Base-by-base conservation (phyloP, 2,888 invertebrate species). In the Arctia plantaginis region DNA sequence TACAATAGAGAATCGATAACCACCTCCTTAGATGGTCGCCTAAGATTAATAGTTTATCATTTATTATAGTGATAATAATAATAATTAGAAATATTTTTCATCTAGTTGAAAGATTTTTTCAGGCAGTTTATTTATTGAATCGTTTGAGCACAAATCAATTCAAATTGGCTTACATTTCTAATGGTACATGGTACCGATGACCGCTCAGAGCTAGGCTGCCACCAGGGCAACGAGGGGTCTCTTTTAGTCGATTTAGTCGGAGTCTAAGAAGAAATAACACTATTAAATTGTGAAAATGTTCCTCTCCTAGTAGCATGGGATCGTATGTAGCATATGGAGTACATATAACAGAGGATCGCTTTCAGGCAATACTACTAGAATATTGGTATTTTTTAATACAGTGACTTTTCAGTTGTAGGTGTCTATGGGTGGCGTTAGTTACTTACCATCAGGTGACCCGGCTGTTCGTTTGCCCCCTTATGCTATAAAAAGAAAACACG, bases 141-240 rank as follows among this genome's bases (percentile, higher is more conserved):
- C 51, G 23, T 55, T 55, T 55, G 23, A 10, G n/a, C 51, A 23
- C 51, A 55, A 55, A 8, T n/a, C 51, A n/a, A 2, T 55, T 55
- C 27, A 44, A 27, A 18, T 44, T 23, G 41, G 27, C 66, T 62
- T 62, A 62, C 62, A 62, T 62, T 62, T 62, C 62, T 62, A 62
- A 62, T 18, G 18, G 64, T 23, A 65, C 18, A 55, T 23, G 41
- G 41, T 35, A 66, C 66, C n/a, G 66, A 23, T 66, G 66, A 15
- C 18, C 39, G 66, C 35, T 41, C 39, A 66, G 66, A 66, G 41
- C 41, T 41, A 66, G 41, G 41, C 66, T 35, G 66, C 62, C 62
- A 62, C 62, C 62, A 62, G 62, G 62, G 62, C 62, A 62, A 62
- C 62, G 62, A 62, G 62, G 62, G 30, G 30, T 62, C 62, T 30